Evolutionary conservation across 2,113 vertebrate species (phyloP).

Genomic region (Origma solitaria): DNA sequence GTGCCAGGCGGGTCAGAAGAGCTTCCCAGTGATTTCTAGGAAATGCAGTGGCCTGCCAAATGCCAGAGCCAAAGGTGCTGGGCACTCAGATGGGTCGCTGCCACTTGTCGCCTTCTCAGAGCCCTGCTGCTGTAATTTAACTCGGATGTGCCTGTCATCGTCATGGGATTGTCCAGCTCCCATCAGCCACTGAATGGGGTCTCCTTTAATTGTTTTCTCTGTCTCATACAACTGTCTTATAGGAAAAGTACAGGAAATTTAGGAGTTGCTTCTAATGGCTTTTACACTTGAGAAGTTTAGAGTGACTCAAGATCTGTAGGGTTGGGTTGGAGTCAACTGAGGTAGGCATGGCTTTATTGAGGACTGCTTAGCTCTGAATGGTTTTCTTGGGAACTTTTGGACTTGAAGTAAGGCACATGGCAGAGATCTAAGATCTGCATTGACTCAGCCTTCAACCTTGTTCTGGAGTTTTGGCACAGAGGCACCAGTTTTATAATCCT

Average conservation of each 20-base stretch:
- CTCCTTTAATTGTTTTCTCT: neutral
- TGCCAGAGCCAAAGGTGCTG: neutral
- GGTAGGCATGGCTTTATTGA: neutral
- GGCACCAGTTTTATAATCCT: neutral
- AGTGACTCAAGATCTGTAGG: neutral
- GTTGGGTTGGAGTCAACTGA: neutral
- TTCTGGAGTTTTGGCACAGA: neutral
- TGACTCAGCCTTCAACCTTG: neutral
- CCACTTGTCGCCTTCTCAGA: neutral
- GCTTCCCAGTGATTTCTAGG: slow-evolving; percentile 17
- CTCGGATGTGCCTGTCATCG: neutral
- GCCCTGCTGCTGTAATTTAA: neutral
- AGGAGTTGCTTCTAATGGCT: neutral
- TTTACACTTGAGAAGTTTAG: neutral
- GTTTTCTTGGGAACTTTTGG: neutral
- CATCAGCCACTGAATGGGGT: neutral
- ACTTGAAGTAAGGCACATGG: neutral
- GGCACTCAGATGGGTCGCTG: neutral
- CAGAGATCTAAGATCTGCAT: neutral
- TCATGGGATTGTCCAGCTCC: neutral
- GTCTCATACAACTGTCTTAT: neutral
- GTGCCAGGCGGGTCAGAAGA: neutral
- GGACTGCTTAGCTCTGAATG: neutral
- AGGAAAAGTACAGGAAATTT: neutral
- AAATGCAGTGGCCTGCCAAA: slow-evolving; percentile 1